Base-by-base conservation (phyloP, 2,113 vertebrate genomes). In the Calyptommatus sinebrachiatus region DNA sequence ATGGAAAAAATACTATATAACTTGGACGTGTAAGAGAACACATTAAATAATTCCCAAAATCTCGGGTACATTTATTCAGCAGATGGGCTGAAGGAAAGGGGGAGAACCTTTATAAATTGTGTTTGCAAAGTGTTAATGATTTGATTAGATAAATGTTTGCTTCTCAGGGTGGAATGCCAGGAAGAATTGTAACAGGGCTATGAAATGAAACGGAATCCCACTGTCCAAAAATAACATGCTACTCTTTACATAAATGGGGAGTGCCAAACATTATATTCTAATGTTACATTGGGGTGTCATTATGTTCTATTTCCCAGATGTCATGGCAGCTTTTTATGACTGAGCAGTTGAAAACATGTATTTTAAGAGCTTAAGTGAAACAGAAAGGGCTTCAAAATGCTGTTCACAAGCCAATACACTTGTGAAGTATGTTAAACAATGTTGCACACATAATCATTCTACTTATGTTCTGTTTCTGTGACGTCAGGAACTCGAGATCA, bases 81-180 rank as follows among this genome's bases (percentile, higher is more conserved):
- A 88, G 76, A 73, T 76, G 31, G 74, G 69, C 61, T 21, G 61
- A 48, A 53, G 79, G 45, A 79, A 79, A 83, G 53, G 62, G 79
- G 89, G 82, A 78, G 35, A 63, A 67, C 82, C 91, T 73, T 68
- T 82, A 80, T 70, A 88, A 76, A 86, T 79, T 85, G 60, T 68
- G 83, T 81, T 86, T 87, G 79, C 86, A 87, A 92, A 80, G 88
- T 93, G 91, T 87, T 91, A 90, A 92, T 86, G 79, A 81, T 84
- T 86, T 12, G 18, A 78, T 78, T 83, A 92, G 91, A 94, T 93
- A 93, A 93, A 88, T 90, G 84, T 89, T 90, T 93, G 85, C 84
- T 84, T 92, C 90, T 83, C 81, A 86, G 88, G 85, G 79, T 70
- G 79, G 77, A 75, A 86, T 87, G 88, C 88, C 92, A 91, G 77